phyloP scores from a whole-genome alignment of 1,140 invertebrate species.

The Drosophila obscura region DNA sequence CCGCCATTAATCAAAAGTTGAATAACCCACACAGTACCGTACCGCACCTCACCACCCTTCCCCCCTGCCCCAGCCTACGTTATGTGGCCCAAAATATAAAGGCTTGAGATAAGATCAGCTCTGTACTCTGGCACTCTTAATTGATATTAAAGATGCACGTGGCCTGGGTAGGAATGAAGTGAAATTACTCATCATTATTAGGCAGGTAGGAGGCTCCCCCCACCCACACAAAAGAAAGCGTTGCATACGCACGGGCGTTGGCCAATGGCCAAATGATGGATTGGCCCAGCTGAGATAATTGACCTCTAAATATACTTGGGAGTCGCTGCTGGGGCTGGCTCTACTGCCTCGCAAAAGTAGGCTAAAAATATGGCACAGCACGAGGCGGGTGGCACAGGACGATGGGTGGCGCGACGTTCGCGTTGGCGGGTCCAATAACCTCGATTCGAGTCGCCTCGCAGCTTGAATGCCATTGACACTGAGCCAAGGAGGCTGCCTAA shows the following conservation, averaged over 20 bases:
- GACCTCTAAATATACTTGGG: slow-evolving; percentile 76
- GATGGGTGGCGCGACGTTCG: slow-evolving; percentile 6
- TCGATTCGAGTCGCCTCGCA: slow-evolving; percentile 43
- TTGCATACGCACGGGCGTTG: slow-evolving; percentile 71
- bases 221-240: background rate
- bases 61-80: background rate
- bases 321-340: slow-evolving; percentile 12
- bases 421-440: slow-evolving; percentile 64
- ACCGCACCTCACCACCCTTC: too few relatives aligned
- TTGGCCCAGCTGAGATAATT: slow-evolving; percentile 67
- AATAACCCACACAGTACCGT: slow-evolving; percentile 35
- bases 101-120: slow-evolving; percentile 47
- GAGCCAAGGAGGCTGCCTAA: slow-evolving; percentile 47
- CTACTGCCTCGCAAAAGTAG: slow-evolving; percentile 67
- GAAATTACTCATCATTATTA: slow-evolving; percentile 74
- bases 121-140: slow-evolving; percentile 26
- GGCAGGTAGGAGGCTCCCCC: background rate
- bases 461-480: slow-evolving; percentile 75
- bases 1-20: slow-evolving; percentile 78
- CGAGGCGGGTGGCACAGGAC: slow-evolving; percentile 18
- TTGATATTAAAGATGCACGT: slow-evolving; percentile 67
- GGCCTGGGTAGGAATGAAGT: slow-evolving; percentile 37
- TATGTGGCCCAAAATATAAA: slow-evolving; percentile 29
- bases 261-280: slow-evolving; percentile 56
- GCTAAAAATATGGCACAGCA: slow-evolving; percentile 76